Percentiles rank a stretch among this genome's conserved stretches.
These are phyloP conservation scores for Allygus modestus DNA, from an alignment of 2,888 invertebrate genomes.

Conservation along the genomic window DNA sequence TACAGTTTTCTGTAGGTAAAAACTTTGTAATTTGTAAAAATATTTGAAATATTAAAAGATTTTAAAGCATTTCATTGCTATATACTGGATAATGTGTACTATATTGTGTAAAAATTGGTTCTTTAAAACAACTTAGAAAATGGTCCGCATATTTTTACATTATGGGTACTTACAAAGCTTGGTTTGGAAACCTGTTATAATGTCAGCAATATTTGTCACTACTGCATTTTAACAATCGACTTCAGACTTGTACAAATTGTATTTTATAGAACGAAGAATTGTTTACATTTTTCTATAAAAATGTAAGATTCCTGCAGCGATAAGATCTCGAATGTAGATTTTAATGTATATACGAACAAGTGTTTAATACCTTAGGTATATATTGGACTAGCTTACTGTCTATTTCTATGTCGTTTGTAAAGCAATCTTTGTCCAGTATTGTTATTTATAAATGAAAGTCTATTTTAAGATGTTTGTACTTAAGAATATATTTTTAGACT, in stretches of 20 bases:
- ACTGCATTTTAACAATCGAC: no score
- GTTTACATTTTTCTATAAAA: not conserved
- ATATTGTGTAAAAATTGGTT: no score
- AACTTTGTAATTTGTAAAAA: no score
- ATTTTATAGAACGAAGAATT: not conserved
- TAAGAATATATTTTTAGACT: conserved; percentile 38
- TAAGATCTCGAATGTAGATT: conserved; percentile 34
- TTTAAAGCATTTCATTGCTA: no score
- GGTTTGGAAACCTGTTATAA: no score
- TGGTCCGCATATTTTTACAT: no score
- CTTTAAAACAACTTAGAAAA: no score
- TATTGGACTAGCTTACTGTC: not conserved
- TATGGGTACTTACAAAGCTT: no score
- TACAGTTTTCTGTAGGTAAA: no score
- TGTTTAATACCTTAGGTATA: conserved; percentile 12
- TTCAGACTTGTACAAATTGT: not conserved
- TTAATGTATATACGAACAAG: conserved; percentile 6
- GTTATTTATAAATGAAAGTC: conserved; percentile 44
- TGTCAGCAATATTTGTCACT: no score
- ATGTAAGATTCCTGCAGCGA: not conserved
- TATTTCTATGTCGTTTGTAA: conserved; percentile 30
- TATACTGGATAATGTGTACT: no score
- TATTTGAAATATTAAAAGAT: no score
- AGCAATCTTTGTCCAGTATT: conserved; percentile 25
- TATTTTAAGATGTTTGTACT: conserved; percentile 42